Conservation (phyloP, 1,140 invertebrate species). For the Diprion similis region DNA sequence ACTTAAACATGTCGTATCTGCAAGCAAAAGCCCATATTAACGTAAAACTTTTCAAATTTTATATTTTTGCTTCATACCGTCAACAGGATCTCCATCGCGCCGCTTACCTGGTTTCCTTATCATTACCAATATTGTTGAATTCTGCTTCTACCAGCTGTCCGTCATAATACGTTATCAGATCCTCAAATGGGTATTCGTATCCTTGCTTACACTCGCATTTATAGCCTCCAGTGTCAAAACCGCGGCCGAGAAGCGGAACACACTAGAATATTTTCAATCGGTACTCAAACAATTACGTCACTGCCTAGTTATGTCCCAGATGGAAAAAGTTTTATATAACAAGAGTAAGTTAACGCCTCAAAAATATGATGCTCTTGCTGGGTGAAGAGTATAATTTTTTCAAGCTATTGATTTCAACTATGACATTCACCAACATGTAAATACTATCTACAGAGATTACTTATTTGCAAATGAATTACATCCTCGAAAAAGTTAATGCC, state of each 20-base stretch:
- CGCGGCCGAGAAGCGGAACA: constrained; percentile 89
- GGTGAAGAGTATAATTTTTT: too few species aligned
- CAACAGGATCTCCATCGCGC: not conserved
- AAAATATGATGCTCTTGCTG: too few species aligned
- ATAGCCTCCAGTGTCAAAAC: constrained; percentile 93
- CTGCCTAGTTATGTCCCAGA: too few species aligned
- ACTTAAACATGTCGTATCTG: constrained; percentile 89
- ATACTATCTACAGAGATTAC: not conserved
- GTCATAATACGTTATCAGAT: constrained; percentile 93
- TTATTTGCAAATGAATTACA: constrained; percentile 12
- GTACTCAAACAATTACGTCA: not conserved
- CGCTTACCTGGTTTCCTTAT: constrained; percentile 74
- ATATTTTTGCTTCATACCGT: not conserved
- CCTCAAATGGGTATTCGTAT: constrained; percentile 97
- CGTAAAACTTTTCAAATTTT: not conserved
- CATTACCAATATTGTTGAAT: constrained; percentile 83
- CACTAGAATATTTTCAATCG: constrained; percentile 72
- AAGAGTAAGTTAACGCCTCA: too few species aligned
- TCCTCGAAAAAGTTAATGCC: not conserved
- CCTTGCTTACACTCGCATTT: constrained; percentile 98
- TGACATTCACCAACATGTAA: too few species aligned
- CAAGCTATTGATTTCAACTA: too few species aligned
- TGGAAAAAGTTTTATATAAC: too few species aligned
- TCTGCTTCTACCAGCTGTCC: constrained; percentile 96
- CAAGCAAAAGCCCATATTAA: constrained; percentile 30